Evolutionary conservation across 2,888 invertebrate genomes (phyloP), one percentile per base, ranked within the genome.

Genomic region (Leucoptera coffeella): DNA sequence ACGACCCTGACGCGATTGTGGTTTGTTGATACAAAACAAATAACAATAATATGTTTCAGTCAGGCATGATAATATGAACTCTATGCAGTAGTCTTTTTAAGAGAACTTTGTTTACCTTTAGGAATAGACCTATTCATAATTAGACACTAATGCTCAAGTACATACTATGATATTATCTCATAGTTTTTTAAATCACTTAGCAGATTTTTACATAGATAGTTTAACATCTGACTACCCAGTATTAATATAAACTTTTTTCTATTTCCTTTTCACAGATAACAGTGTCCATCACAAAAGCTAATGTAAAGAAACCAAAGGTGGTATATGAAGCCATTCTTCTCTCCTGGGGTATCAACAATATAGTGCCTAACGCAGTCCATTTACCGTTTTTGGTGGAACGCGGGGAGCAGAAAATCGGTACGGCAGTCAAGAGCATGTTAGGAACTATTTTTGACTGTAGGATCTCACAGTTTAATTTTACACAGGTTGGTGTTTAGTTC

Each of bases 361-460:
- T 26, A 12, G 35, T 58, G 6, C 38, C 47, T 14, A 37, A 43
- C 20, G 46, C 58, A 2, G 50, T 42, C 12, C 59, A 69, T 32
- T 40, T 73, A 7, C 72, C 72, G 4, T 60, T 60, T 32, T 47
- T 73, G 49, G 35, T 73, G 10, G 73, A 73, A 27, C 42, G 49
- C 32, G 73, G 73, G 2, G 57, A 60, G 22, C 48, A 51, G 28
- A 59, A 37, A 34, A 35, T 62, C 12, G 54, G 53, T 1, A 37
- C 40, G 4, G 40, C 51, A 31, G 64, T 73, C 0, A 62, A 58
- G 34, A 30, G 42, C 11, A 45, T 49, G 1, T 32, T 73, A 27
- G 55, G 55, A 29, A 54, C 40, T 15, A 38, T 67, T 26, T 74
- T 73, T 55, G 73, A 73, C 35, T 69, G 73, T 31, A 56, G 50